Evolutionary conservation across 2,113 vertebrate species (phyloP), one percentile per base, ranked within the genome.

Genomic region (Atrichornis clamosus): DNA sequence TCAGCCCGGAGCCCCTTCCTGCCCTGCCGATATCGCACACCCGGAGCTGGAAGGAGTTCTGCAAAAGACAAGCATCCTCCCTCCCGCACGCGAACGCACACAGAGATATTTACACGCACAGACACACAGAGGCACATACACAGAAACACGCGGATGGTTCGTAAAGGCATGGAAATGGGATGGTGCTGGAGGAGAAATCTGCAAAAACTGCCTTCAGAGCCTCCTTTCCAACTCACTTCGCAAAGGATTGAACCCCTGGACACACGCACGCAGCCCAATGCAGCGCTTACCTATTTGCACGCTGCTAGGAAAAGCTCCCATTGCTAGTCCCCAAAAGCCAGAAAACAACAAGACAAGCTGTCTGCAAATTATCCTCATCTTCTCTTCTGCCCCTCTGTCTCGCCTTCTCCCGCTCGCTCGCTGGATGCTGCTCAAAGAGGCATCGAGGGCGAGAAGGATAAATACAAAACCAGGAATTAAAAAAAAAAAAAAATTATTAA

Each of bases 291-390:
- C 99, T 98, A 99, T 99, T 98, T 99, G 99, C 95, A 99, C 99
- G 80, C 99, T 99, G 99, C 99, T 99, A 96, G 99, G 99, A 98
- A 99, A 99, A 98, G 99, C 99, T 98, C 99, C 99, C 97, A 99
- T 98, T 96, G 98, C 98, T 98, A 99, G 98, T 97, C 98, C 99
- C 99, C 98, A 99, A 97, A 99, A 99, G 98, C 99, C 98, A 97
- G 99, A 99, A 98, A 99, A 99, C 96, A 99, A 98, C 98, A 99
- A 98, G 97, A 99, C 98, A 99, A 99, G 98, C 98, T 99, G 99
- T 98, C 98, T 98, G 98, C 98, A 99, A 98, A 98, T 99, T 99
- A 99, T 99, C 99, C 99, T 99, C 99, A 99, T 99, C 98, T 99
- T 99, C 97, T 97, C 95, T 98, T 96, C 96, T 96, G 97, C 98